phyloP scores from a whole-genome alignment of 2,888 invertebrate genomes.

The Campopleginae sp. region DNA sequence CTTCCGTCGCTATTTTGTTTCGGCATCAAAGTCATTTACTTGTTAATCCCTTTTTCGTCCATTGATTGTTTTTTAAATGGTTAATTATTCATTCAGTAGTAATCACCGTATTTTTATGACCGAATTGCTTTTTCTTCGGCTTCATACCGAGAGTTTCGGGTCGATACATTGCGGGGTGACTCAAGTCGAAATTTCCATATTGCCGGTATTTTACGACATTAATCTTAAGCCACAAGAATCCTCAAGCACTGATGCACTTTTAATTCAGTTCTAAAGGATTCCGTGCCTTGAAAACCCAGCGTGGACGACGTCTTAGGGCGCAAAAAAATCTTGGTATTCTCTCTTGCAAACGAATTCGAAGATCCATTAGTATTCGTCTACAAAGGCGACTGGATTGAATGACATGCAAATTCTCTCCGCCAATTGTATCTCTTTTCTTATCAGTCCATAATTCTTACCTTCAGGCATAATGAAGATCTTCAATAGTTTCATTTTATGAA shows the following conservation, averaged over 20 bases:
- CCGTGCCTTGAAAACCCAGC: not conserved
- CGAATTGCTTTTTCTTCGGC: not conserved
- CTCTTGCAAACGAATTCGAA: constrained; percentile 10
- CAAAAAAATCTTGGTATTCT: constrained; percentile 19
- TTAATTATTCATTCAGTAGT: not conserved
- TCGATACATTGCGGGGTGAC: constrained; percentile 1
- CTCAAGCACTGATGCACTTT: constrained; percentile 41
- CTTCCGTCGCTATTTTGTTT: not conserved
- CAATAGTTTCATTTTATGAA: constrained; percentile 8
- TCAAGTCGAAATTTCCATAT: constrained; percentile 40
- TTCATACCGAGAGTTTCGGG: not conserved
- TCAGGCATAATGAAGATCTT: constrained; percentile 8
- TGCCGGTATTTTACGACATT: constrained; percentile 26
- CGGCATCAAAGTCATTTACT: not conserved
- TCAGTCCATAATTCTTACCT: constrained; percentile 22
- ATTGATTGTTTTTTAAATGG: not conserved
- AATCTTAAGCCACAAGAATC: constrained; percentile 8
- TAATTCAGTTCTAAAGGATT: constrained; percentile 39
- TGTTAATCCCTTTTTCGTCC: not conserved
- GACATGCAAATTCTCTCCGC: constrained; percentile 51
- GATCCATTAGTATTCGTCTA: constrained; percentile 55
- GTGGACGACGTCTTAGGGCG: not conserved
- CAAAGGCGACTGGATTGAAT: constrained; percentile 34
- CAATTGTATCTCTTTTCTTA: constrained; percentile 51
- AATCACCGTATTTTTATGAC: not conserved